Conservation (phyloP, 1,140 invertebrate genomes). For the Papilio glaucus region DNA sequence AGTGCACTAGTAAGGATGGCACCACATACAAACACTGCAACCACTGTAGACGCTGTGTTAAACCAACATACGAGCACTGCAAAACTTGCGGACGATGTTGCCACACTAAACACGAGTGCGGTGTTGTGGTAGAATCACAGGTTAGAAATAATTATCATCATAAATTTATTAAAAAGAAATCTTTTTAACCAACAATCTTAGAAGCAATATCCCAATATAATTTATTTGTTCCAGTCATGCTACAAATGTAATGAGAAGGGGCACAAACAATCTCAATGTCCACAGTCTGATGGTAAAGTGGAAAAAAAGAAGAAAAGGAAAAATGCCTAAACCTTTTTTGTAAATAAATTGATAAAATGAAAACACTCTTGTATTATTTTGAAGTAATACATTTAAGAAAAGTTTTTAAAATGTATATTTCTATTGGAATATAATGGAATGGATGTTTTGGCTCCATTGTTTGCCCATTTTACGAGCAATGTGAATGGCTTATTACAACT, state of each 20-base stretch:
- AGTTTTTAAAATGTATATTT: too few relatives aligned
- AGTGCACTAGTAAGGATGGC: conserved; percentile 93
- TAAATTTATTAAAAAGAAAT: too few relatives aligned
- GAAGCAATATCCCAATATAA: too few relatives aligned
- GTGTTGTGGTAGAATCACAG: conserved; percentile 75
- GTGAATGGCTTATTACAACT: too few relatives aligned
- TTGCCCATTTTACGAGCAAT: too few relatives aligned
- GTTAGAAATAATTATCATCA: conserved; percentile 46
- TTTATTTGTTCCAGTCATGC: conserved; percentile 72
- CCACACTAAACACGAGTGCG: conserved; percentile 86
- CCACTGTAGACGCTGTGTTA: conserved; percentile 91
- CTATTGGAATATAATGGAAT: too few relatives aligned
- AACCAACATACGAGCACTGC: conserved; percentile 93
- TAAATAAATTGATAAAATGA: neutral
- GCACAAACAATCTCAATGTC: conserved; percentile 74
- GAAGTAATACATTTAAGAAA: neutral
- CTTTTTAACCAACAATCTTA: too few relatives aligned
- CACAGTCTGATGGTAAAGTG: conserved; percentile 44
- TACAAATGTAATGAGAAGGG: conserved; percentile 76
- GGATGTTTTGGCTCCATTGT: too few relatives aligned
- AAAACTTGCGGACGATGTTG: conserved; percentile 87
- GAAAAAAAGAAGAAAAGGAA: conserved; percentile 60
- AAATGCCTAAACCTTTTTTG: conserved; percentile 13
- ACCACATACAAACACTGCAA: conserved; percentile 90
- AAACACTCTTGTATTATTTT: neutral